These are phyloP conservation scores for Dermochelys coriacea DNA, from an alignment of 2,797 vertebrate genomes.

Conservation along the genomic window DNA sequence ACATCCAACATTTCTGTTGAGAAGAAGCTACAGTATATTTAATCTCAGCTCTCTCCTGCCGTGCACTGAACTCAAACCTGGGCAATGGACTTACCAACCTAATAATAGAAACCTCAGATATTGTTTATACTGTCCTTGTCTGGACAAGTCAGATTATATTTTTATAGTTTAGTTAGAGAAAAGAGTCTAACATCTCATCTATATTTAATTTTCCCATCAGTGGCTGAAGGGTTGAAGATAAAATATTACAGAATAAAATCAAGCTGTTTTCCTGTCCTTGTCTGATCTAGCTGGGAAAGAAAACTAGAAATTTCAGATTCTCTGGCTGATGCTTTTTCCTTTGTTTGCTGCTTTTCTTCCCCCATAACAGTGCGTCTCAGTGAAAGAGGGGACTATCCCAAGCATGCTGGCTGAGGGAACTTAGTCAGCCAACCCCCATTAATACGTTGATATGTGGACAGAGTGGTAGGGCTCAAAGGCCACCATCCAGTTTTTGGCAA, in stretches of 20 bases:
- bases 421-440: not conserved
- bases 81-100: conserved; percentile 6
- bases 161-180: conserved; percentile 18
- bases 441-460: not conserved
- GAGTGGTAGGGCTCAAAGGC: not conserved
- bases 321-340: not conserved
- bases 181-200: not conserved
- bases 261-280: not conserved
- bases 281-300: not conserved
- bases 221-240: not conserved
- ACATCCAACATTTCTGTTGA: accelerated
- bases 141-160: conserved; percentile 10
- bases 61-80: conserved; percentile 27
- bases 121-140: not conserved
- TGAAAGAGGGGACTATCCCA: not conserved
- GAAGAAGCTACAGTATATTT: conserved; percentile 23
- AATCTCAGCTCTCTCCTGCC: conserved; percentile 10
- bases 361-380: accelerated
- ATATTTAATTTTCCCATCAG: not conserved
- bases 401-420: not conserved
- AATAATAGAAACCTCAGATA: conserved; percentile 16
- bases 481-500: not conserved
- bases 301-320: not conserved
- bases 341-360: not conserved
- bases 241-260: not conserved